A percentile compares a stretch with the other conserved stretches of the same genome.
phyloP scores from a whole-genome alignment of 2,888 invertebrate species.

The Plebejus melissa region DNA sequence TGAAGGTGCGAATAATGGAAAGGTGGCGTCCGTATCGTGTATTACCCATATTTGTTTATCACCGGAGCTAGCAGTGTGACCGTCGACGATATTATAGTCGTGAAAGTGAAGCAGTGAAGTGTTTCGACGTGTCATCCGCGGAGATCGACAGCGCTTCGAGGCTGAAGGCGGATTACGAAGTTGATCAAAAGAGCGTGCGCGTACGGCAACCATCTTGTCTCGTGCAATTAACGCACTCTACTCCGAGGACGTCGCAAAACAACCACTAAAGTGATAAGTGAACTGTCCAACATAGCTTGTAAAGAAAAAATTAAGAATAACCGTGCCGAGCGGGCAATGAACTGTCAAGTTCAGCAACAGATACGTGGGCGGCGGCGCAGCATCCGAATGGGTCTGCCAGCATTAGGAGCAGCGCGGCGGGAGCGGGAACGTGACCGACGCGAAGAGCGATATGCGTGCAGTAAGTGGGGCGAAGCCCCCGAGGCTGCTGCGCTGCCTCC shows the following conservation, averaged over 20 bases:
- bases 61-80: constrained; percentile 75
- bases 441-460: constrained; percentile 81
- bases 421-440: constrained; percentile 45
- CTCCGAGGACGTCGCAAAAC: constrained; percentile 49
- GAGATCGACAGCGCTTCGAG: constrained; percentile 71
- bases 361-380: constrained; percentile 52
- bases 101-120: constrained; percentile 70
- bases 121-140: constrained; percentile 76
- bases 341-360: constrained; percentile 51
- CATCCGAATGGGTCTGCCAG: constrained; percentile 48
- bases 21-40: constrained; percentile 71
- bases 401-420: constrained; percentile 43
- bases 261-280: constrained; percentile 56
- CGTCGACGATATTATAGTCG: constrained; percentile 61
- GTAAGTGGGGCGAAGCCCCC: constrained; percentile 91
- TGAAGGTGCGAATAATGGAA: constrained; percentile 74
- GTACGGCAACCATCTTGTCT: constrained; percentile 66
- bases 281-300: constrained; percentile 45
- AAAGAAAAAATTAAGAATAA: constrained; percentile 41
- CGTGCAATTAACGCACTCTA: constrained; percentile 49
- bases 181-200: constrained; percentile 42
- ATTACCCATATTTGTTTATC: constrained; percentile 64
- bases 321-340: constrained; percentile 46
- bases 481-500: constrained; percentile 87
- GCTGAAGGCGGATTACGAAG: constrained; percentile 56